Base-by-base conservation (phyloP, 2,888 invertebrate species). In the Drosophila siamana region DNA sequence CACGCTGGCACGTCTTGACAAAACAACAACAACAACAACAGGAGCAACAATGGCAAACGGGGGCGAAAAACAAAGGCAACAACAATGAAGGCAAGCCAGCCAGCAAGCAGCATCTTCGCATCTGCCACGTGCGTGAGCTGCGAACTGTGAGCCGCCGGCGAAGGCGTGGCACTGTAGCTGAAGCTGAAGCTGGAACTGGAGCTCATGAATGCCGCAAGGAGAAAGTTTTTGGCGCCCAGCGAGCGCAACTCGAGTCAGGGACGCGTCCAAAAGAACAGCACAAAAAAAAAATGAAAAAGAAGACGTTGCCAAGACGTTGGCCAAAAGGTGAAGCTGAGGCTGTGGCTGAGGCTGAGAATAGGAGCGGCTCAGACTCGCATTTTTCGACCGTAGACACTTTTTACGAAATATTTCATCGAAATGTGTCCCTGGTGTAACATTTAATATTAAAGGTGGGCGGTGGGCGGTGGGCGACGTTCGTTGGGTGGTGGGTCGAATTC, bases 361-460 rank as follows among this genome's bases (percentile, higher is more conserved):
- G 75, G 59, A 62, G 65, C 48, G 62, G 59, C 63, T 71, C 74
- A 70, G 67, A 44, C 76, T 82, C 84, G 77, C 78, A 86, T 87
- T 89, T 86, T 83, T 55, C 80, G 89, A 82, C 85, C 80, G 90
- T 87, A 91, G 91, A 91, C 91, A 91, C 90, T 90, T 91, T 91
- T 91, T 85, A 88, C 90, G 88, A 90, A 91, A 92, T 92, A 92
- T 92, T 92, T 92, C 92, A 92, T 92, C 92, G 91, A 92, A 92
- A 92, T 92, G 92, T 91, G 91, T 92, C 92, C 92, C 92, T 88
- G 77, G 92, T 88, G 92, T 91, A 91, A 91, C 92, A 92, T 92
- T 92, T 91, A 90, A 90, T 89, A 90, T 90, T 84, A 86, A 86
- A 89, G 86, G 87, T 86, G 85, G 86, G 83, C 71, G 80, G 57